phyloP scores from a whole-genome alignment of 2,888 invertebrate genomes.

The Apodemia duryi region DNA sequence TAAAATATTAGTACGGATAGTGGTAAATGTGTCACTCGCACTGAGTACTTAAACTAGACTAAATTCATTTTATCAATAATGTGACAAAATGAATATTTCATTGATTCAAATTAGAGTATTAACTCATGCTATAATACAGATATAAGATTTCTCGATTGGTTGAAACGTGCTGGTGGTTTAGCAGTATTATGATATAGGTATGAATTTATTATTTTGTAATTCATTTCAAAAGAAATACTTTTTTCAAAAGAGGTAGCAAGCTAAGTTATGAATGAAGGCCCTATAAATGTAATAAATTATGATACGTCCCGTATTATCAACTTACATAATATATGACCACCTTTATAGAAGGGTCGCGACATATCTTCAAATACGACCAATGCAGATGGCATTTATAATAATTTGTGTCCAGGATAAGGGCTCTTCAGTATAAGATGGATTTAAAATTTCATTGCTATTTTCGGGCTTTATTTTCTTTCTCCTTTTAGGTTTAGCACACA shows the following conservation, averaged over 20 bases:
- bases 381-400: slow-evolving; percentile 4
- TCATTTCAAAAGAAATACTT: background rate
- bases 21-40: too few species aligned
- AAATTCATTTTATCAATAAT: too few species aligned
- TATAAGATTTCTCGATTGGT: too few species aligned
- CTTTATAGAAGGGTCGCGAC: slow-evolving; percentile 6
- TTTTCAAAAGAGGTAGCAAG: background rate
- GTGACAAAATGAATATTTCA: too few species aligned
- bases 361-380: slow-evolving; percentile 5
- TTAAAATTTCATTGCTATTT: background rate
- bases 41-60: too few species aligned
- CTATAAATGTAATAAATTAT: slow-evolving; percentile 5
- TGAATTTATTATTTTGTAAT: too few species aligned
- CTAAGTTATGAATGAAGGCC: background rate
- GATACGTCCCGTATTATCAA: background rate
- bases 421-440: background rate
- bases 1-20: too few species aligned
- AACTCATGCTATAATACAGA: too few species aligned
- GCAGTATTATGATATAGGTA: too few species aligned
- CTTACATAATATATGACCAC: slow-evolving; percentile 1
- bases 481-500: too few species aligned
- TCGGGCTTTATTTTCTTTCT: background rate
- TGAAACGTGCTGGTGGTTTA: too few species aligned
- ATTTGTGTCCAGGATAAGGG: slow-evolving; percentile 1
- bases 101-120: too few species aligned